A percentile compares a stretch with the other conserved stretches of the same genome.
Conservation (phyloP, 2,113 vertebrate species). For the Elaphurus davidianus region DNA sequence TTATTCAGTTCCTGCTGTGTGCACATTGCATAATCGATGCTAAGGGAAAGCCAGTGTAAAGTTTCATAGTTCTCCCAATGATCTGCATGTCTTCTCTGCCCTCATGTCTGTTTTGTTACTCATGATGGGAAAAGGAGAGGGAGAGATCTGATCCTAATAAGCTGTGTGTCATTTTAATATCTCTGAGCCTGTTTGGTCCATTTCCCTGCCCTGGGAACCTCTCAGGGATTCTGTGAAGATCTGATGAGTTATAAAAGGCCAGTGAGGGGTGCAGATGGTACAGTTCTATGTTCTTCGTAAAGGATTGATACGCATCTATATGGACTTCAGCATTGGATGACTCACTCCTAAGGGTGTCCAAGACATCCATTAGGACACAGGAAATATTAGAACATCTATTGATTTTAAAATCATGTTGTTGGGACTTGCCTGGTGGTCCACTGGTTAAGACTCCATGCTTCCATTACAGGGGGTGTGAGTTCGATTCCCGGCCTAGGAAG, state of each 20-base stretch:
- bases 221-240: not conserved
- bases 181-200: not conserved
- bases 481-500: not conserved
- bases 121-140: no score
- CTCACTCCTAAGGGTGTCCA: not conserved
- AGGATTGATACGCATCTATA: not conserved
- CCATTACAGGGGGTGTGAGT: not conserved
- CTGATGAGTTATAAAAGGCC: not conserved
- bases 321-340: not conserved
- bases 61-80: not conserved
- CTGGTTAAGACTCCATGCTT: not conserved
- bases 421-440: not conserved
- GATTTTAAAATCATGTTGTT: not conserved
- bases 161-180: not conserved
- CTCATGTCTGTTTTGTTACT: not conserved
- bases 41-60: not conserved
- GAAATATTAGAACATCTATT: not conserved
- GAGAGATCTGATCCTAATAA: not conserved
- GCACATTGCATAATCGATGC: not conserved
- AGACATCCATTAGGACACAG: not conserved
- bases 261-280: not conserved
- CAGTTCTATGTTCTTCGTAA: not conserved
- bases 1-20: slow-evolving; percentile 48
- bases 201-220: not conserved
- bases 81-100: not conserved